Evolutionary conservation across 1,140 invertebrate genomes (phyloP).

Genomic region (Nilaparvata lugens): DNA sequence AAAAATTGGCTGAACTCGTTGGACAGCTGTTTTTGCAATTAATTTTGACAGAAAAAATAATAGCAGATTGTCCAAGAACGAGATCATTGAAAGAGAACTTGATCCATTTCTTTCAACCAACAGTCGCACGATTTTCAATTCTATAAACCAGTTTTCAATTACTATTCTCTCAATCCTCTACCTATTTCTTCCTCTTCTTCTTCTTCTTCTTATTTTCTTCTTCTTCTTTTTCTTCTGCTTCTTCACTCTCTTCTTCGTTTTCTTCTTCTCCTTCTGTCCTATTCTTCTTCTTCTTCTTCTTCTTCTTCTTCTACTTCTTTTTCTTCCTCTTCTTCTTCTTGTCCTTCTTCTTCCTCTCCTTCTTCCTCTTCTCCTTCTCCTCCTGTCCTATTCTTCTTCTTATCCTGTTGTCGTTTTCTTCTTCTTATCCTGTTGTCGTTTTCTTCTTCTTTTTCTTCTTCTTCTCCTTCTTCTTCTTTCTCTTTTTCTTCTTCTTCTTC

Average conservation of each 20-base stretch:
- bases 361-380: not conserved
- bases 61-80: too few species aligned
- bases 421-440: conserved; percentile 1
- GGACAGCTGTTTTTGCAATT: too few species aligned
- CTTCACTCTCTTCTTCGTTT: not conserved
- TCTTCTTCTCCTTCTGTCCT: not conserved
- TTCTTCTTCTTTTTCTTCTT: not conserved
- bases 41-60: too few species aligned
- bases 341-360: not conserved
- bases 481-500: not conserved
- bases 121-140: too few species aligned
- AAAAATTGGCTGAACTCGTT: too few species aligned
- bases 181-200: too few species aligned
- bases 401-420: not conserved
- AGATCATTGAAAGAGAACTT: too few species aligned
- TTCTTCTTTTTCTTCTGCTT: too few species aligned
- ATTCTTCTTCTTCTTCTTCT: conserved; percentile 3
- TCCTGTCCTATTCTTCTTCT: not conserved
- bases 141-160: too few species aligned
- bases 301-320: conserved; percentile 1
- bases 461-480: not conserved
- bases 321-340: not conserved
- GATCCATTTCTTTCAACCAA: too few species aligned
- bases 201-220: too few species aligned
- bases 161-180: too few species aligned